Evolutionary conservation across 2,113 vertebrate genomes (phyloP).

Genomic region (Rynchops niger): DNA sequence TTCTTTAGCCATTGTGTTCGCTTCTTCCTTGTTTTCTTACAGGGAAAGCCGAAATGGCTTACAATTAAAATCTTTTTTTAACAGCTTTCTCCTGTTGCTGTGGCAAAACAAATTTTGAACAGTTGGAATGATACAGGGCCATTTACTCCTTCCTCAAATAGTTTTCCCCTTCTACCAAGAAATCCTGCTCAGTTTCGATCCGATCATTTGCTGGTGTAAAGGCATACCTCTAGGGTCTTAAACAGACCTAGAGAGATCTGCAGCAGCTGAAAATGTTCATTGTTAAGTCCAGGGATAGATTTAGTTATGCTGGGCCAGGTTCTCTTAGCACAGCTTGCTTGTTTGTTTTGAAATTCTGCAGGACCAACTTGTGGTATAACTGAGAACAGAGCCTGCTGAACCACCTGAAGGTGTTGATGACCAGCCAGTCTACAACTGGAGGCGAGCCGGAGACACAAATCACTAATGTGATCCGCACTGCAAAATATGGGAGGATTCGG

Average conservation of each 20-base stretch:
- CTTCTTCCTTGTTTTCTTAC: constrained; percentile 35
- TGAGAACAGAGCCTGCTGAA: not conserved
- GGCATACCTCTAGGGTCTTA: not conserved
- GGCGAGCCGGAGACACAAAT: not conserved
- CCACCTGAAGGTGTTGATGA: not conserved
- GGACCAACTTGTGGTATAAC: not conserved
- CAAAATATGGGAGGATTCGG: not conserved
- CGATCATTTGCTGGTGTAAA: not conserved
- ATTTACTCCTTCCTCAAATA: constrained; percentile 5
- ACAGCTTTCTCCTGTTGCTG: constrained; percentile 55
- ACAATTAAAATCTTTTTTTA: constrained; percentile 51
- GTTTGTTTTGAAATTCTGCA: not conserved
- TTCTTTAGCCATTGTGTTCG: constrained; percentile 44
- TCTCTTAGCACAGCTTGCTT: not conserved
- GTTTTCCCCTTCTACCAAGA: not conserved
- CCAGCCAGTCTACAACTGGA: not conserved
- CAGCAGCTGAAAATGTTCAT: not conserved
- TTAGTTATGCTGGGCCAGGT: not conserved
- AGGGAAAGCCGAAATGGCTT: constrained; percentile 4
- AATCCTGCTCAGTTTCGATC: not conserved
- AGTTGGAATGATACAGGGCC: not conserved
- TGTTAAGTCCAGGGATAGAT: not conserved
- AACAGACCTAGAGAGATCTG: not conserved
- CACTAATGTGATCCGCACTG: not conserved
- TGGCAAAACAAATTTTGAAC: constrained; percentile 48